Conservation (phyloP, 2,888 invertebrate species). For the Lepidochitona cinerea region DNA sequence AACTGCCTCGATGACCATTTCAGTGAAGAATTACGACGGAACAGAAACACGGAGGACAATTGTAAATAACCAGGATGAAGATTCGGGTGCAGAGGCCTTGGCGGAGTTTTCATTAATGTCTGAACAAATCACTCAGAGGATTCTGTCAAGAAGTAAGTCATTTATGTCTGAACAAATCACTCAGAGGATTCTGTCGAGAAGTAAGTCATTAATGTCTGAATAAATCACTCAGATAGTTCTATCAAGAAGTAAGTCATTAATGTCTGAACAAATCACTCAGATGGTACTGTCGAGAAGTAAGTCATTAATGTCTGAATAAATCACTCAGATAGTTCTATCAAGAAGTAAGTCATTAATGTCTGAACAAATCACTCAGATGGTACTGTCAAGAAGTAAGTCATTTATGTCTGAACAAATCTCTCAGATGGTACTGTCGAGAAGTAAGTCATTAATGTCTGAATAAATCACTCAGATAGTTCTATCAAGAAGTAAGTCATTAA, state of each 20-base stretch:
- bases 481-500: neutral
- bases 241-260: neutral
- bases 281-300: neutral
- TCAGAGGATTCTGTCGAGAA: neutral
- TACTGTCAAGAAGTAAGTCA: neutral
- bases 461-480: neutral
- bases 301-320: neutral
- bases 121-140: neutral
- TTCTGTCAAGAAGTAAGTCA: neutral
- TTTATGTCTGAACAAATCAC: neutral
- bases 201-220: neutral
- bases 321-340: neutral
- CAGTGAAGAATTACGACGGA: slow-evolving; percentile 66
- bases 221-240: neutral
- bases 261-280: neutral
- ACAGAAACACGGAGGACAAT: slow-evolving; percentile 59
- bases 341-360: neutral
- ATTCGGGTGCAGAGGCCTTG: neutral
- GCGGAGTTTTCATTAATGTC: neutral
- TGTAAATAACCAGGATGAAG: slow-evolving; percentile 43
- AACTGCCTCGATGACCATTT: slow-evolving; percentile 54
- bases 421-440: neutral
- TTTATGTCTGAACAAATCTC: neutral
- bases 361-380: neutral
- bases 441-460: neutral